Percentiles rank a stretch among this genome's conserved stretches.
Conservation (phyloP, 92 coral and sea anemone genomes). For the Anthopleura xanthogrammica region DNA sequence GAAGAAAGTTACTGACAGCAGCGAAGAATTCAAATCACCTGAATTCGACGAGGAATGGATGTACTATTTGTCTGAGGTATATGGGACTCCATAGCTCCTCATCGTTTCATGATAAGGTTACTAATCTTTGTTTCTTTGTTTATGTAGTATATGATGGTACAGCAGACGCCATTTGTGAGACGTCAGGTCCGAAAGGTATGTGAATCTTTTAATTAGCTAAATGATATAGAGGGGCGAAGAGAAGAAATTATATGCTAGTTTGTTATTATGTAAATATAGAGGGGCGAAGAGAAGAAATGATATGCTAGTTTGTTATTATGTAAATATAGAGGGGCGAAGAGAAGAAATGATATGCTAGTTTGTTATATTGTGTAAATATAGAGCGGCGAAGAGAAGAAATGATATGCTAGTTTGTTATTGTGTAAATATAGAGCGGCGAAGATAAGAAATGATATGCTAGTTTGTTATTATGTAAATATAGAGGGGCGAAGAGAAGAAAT, state of each 20-base stretch:
- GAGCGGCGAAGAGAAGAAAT: too few relatives aligned
- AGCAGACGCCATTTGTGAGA: conserved; percentile 94
- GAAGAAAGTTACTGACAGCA: conserved; percentile 92
- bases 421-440: too few relatives aligned
- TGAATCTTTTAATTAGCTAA: too few relatives aligned
- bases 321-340: neutral
- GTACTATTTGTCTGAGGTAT: conserved; percentile 87
- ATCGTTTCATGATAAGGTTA: neutral
- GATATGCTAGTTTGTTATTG: too few relatives aligned
- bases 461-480: neutral
- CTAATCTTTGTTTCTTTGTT: neutral
- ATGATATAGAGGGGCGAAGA: neutral
- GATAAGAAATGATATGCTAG: too few relatives aligned
- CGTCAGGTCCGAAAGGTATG: conserved; percentile 95
- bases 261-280: neutral
- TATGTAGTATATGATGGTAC: conserved; percentile 91
- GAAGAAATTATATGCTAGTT: neutral
- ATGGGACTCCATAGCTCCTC: neutral
- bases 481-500: too few relatives aligned
- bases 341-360: neutral
- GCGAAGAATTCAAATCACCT: conserved; percentile 61
- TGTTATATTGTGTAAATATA: neutral
- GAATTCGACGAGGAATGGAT: conserved; percentile 91
- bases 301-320: neutral
- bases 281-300: neutral